A percentile compares a stretch with the other conserved stretches of the same genome.
Conservation (phyloP, 30 jellyfish, hydroid and myxozoan genomes). For the Sanderia malayensis region DNA sequence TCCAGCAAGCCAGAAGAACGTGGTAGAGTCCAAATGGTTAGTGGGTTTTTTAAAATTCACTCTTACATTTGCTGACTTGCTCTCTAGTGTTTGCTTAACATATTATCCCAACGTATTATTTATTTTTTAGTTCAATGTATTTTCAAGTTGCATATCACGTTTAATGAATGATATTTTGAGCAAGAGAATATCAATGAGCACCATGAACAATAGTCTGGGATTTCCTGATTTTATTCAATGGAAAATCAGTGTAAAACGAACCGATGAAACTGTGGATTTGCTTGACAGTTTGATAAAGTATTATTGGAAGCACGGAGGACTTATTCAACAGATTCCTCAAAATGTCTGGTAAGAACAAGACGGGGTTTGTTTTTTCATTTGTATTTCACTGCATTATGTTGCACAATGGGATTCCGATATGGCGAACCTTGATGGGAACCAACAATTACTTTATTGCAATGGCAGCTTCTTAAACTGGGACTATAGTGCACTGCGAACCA, state of each 20-base stretch:
- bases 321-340: conserved; percentile 12
- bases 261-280: conserved; percentile 7
- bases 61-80: no score
- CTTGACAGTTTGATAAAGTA: background rate
- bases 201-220: background rate
- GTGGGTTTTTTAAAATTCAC: no score
- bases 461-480: no score
- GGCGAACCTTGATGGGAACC: no score
- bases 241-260: conserved; percentile 44
- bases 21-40: no score
- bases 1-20: no score
- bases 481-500: no score
- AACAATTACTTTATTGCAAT: no score
- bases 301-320: conserved; percentile 29
- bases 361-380: background rate
- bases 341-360: conserved; percentile 13
- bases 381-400: no score
- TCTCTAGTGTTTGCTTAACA: no score
- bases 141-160: conserved; percentile 18
- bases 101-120: no score
- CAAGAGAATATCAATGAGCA: conserved; percentile 12
- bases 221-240: conserved; percentile 5
- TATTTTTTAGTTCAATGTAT: conserved; percentile 16
- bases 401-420: no score
- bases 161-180: conserved; percentile 9